Evolutionary conservation across 2,797 vertebrate genomes (phyloP).

Genomic region (Sebastes matsubarae): DNA sequence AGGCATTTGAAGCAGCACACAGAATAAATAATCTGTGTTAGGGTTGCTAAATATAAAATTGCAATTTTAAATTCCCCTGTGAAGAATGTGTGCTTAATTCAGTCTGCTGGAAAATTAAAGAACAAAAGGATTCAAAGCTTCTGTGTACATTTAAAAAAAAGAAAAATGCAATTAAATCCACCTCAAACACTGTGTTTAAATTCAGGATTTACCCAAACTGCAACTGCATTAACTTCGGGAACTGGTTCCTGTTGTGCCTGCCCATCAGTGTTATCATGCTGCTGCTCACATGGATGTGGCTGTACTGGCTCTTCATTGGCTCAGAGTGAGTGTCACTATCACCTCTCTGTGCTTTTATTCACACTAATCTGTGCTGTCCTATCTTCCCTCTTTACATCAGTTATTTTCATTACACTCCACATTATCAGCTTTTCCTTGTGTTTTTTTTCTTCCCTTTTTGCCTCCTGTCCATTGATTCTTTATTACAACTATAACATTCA

Average conservation of each 20-base stretch:
- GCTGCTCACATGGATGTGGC: slow-evolving; percentile 90
- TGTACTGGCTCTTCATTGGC: slow-evolving; percentile 91
- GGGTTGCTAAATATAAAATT: background rate
- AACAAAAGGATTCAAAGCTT: background rate
- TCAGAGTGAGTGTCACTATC: slow-evolving; percentile 86
- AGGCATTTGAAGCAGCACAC: background rate
- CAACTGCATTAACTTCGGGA: slow-evolving; percentile 89
- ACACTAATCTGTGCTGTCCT: background rate
- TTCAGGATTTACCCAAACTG: slow-evolving; percentile 88
- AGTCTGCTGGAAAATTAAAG: background rate
- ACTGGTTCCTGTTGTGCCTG: slow-evolving; percentile 90
- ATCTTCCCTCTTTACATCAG: background rate
- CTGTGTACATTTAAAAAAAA: background rate
- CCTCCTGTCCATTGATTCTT: background rate
- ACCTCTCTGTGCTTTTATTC: background rate
- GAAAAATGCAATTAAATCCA: background rate
- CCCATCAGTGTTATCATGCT: slow-evolving; percentile 86
- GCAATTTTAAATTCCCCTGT: background rate
- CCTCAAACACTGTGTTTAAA: background rate
- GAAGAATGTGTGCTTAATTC: background rate
- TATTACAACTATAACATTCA: background rate
- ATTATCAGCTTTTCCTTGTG: background rate
- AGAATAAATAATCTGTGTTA: background rate
- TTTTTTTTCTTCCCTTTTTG: background rate
- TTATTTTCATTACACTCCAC: background rate